Evolutionary conservation across 2,113 vertebrate species (phyloP).

Genomic region (mouse (Mus musculus)): DNA sequence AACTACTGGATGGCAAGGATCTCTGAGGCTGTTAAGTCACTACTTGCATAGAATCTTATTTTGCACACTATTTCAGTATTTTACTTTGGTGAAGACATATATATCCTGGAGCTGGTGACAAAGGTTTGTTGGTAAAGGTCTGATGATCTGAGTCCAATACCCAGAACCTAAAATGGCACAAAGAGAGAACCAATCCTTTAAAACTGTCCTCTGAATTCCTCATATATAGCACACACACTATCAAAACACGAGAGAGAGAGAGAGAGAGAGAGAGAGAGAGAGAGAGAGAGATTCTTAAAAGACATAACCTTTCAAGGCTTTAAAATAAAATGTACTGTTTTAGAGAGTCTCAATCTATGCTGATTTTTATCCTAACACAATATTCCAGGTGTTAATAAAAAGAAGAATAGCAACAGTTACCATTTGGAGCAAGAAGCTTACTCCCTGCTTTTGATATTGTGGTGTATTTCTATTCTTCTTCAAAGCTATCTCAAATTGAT

Average conservation of each 20-base stretch:
- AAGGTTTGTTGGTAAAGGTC: neutral
- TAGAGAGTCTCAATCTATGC: neutral
- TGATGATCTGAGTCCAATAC: neutral
- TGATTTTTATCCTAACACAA: neutral
- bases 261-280: neutral
- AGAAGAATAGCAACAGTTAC: neutral
- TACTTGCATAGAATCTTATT: neutral
- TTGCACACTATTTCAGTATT: neutral
- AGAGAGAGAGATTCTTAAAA: neutral
- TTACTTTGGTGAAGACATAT: neutral
- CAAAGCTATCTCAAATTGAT: neutral
- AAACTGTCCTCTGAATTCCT: neutral
- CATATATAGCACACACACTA: no score
- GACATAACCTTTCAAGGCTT: neutral
- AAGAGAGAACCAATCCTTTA: neutral
- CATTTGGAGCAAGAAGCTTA: neutral
- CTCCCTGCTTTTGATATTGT: neutral
- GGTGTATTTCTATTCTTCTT: neutral
- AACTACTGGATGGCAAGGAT: neutral
- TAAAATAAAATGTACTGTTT: conserved; percentile 18
- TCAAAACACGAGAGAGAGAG: no score
- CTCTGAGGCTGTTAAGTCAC: neutral
- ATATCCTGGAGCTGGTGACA: neutral
- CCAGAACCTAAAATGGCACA: neutral
- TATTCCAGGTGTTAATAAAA: neutral